A percentile compares a stretch with the other conserved stretches of the same genome.
Conservation (phyloP, 1,140 invertebrate species). For the Diuraphis noxia region DNA sequence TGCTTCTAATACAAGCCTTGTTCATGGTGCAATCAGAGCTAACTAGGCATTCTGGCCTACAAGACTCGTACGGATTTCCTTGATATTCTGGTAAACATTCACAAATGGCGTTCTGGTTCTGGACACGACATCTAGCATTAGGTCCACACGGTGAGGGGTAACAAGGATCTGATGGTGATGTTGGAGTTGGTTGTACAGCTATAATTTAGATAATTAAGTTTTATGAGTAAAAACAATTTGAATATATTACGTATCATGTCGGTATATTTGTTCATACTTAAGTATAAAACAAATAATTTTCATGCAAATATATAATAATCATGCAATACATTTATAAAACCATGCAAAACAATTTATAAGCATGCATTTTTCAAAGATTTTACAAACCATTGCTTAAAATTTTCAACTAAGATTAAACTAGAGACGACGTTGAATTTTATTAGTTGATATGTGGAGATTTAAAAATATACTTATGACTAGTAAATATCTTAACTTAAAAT, state of each 20-base stretch:
- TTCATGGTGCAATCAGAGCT: constrained; percentile 79
- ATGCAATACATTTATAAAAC: constrained; percentile 34
- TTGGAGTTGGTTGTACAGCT: constrained; percentile 50
- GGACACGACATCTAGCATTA: constrained; percentile 69
- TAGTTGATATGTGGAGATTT: neutral
- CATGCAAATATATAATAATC: constrained; percentile 49
- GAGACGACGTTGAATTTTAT: constrained; percentile 37
- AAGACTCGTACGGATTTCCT: constrained; percentile 78
- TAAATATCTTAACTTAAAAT: neutral
- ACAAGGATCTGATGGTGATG: constrained; percentile 65
- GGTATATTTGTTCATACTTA: constrained; percentile 27
- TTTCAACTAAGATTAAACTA: constrained; percentile 8
- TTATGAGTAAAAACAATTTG: neutral
- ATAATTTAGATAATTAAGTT: constrained; percentile 32
- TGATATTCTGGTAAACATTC: constrained; percentile 73
- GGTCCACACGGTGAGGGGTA: constrained; percentile 70
- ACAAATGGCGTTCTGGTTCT: constrained; percentile 65
- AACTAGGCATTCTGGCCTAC: constrained; percentile 76
- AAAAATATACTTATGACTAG: neutral
- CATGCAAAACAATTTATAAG: constrained; percentile 32
- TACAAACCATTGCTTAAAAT: constrained; percentile 30
- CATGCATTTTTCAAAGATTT: constrained; percentile 11
- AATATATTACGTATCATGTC: neutral
- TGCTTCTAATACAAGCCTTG: constrained; percentile 75
- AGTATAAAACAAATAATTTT: constrained; percentile 17